These are phyloP conservation scores for Guaruba guarouba DNA, from an alignment of 2,113 vertebrate genomes.

Conservation along the genomic window DNA sequence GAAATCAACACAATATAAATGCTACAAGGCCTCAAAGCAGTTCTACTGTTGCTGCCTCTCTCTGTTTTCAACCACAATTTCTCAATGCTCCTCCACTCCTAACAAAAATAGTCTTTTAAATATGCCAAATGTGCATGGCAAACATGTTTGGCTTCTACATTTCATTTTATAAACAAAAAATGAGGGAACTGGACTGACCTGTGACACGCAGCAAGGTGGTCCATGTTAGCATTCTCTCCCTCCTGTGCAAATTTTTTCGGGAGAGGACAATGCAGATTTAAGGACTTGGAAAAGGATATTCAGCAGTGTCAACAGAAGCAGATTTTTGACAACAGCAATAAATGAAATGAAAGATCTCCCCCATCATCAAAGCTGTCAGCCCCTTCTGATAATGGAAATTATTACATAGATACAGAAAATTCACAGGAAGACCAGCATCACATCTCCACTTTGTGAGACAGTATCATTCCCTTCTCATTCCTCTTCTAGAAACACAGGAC, in stretches of 20 bases:
- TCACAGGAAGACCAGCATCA: background rate
- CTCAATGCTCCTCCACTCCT: background rate
- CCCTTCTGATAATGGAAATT: background rate
- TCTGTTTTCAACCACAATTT: background rate
- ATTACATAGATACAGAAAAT: background rate
- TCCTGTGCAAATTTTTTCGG: background rate
- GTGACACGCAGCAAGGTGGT: background rate
- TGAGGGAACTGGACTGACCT: background rate
- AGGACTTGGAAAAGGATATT: background rate
- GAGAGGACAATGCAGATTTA: background rate
- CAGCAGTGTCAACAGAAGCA: background rate
- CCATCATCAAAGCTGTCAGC: background rate
- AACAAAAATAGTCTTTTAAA: conserved; percentile 18
- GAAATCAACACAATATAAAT: background rate
- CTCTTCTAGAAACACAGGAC: background rate
- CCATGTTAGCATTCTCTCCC: background rate
- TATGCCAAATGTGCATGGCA: background rate
- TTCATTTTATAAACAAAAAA: background rate
- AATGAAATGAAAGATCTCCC: background rate
- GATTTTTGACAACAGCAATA: background rate
- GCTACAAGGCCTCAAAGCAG: background rate
- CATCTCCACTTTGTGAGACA: background rate
- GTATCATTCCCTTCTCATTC: background rate
- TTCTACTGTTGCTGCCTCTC: background rate
- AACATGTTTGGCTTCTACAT: background rate